These are phyloP conservation scores for Diplazon laetatorius DNA, from an alignment of 2,888 invertebrate species.

Conservation along the genomic window DNA sequence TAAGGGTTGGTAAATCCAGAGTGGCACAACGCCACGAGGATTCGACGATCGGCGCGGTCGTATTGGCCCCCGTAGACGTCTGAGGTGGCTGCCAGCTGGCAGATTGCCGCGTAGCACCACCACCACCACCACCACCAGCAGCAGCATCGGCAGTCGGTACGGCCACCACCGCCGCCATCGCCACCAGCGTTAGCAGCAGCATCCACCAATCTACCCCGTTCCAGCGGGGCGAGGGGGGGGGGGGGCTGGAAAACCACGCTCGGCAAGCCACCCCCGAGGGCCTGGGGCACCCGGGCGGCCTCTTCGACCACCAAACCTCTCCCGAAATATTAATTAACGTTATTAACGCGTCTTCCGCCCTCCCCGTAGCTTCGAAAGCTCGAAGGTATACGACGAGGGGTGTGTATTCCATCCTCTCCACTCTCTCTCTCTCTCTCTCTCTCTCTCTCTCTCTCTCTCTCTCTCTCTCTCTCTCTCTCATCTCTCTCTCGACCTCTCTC, in stretches of 20 bases:
- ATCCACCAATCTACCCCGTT: conserved; percentile 41
- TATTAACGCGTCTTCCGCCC: conserved; percentile 84
- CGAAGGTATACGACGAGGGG: conserved; percentile 67
- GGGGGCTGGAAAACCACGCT: conserved; percentile 50
- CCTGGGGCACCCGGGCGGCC: conserved; percentile 59
- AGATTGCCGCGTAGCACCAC: conserved; percentile 74
- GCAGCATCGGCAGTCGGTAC: conserved; percentile 53
- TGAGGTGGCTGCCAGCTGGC: conserved; percentile 79
- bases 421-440: conserved; percentile 61
- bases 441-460: conserved; percentile 64
- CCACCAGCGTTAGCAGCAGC: conserved; percentile 35
- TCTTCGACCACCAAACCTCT: conserved; percentile 81
- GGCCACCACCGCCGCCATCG: conserved; percentile 57
- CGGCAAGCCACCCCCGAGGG: conserved; percentile 59
- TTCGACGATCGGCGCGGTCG: conserved; percentile 60
- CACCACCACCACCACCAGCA: conserved; percentile 50
- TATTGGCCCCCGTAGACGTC: conserved; percentile 66
- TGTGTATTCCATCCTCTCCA: conserved; percentile 62
- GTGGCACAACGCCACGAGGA: conserved; percentile 46
- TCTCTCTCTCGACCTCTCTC: conserved; percentile 59
- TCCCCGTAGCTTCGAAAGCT: conserved; percentile 76
- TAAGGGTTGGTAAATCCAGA: conserved; percentile 44
- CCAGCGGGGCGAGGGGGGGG: too few relatives aligned
- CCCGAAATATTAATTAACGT: conserved; percentile 86
- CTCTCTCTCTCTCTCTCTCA: conserved; percentile 54